A percentile compares a stretch with the other conserved stretches of the same genome.
Evolutionary conservation across 1,140 invertebrate species (phyloP).

Genomic region (Drosophila baimaii): DNA sequence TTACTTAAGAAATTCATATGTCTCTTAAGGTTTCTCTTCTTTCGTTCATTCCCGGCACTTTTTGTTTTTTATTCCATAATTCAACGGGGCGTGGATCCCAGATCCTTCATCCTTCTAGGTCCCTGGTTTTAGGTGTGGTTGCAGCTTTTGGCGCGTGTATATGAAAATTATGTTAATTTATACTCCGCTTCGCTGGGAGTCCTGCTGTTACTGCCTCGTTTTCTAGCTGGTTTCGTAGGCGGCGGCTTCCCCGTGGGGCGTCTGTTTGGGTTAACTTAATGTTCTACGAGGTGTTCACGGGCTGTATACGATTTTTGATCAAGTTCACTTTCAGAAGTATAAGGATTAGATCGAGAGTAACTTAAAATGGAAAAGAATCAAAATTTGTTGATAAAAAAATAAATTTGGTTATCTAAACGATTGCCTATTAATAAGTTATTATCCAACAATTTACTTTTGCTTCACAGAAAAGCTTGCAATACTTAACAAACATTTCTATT

Average conservation of each 20-base stretch:
- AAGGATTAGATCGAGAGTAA: not conserved
- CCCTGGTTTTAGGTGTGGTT: conserved; percentile 51
- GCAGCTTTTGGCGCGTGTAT: conserved; percentile 63
- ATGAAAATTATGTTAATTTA: conserved; percentile 80
- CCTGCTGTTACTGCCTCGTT: conserved; percentile 44
- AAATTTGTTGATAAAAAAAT: too few species aligned
- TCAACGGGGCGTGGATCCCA: conserved; percentile 23
- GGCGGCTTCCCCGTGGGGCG: conserved; percentile 18
- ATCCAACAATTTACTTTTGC: too few species aligned
- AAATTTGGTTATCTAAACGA: not conserved
- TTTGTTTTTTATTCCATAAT: conserved; percentile 32
- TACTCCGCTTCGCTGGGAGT: conserved; percentile 31
- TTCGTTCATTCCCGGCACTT: conserved; percentile 17
- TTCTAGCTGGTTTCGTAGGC: conserved; percentile 31
- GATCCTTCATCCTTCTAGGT: conserved; percentile 9
- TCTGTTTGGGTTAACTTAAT: conserved; percentile 40
- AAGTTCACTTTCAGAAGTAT: not conserved
- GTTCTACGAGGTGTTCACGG: conserved; percentile 1
- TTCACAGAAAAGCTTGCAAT: not conserved
- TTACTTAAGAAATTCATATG: conserved; percentile 46
- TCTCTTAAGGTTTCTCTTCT: conserved; percentile 25
- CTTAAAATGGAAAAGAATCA: too few species aligned
- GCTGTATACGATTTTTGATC: not conserved
- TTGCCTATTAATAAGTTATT: too few species aligned
- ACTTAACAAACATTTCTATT: not conserved